Percentiles rank a stretch among this genome's conserved stretches.
Conservation (phyloP, 1,140 invertebrate genomes). For the Bradynema listronoti region DNA sequence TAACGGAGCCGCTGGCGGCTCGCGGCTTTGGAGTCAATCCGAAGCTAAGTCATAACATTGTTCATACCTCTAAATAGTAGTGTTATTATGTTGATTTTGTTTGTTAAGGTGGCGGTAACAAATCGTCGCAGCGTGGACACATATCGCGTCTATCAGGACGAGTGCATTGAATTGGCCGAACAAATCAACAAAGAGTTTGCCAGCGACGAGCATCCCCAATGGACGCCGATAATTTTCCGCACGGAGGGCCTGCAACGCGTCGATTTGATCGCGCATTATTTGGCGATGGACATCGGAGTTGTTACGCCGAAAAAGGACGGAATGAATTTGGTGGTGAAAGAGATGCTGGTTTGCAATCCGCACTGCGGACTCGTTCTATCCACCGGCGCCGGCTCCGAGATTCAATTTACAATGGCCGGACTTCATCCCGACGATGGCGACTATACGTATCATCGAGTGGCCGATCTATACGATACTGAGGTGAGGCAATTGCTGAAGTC, state of each 20-base stretch:
- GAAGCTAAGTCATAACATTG: too few species aligned
- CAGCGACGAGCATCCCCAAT: constrained; percentile 35
- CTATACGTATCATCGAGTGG: constrained; percentile 44
- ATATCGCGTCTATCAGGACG: constrained; percentile 56
- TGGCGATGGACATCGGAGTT: constrained; percentile 58
- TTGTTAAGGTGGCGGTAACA: constrained; percentile 49
- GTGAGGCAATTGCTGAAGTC: too few species aligned
- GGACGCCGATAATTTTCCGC: constrained; percentile 54
- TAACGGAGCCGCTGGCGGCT: too few species aligned
- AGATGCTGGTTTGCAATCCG: constrained; percentile 58
- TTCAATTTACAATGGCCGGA: constrained; percentile 47
- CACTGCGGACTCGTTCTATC: constrained; percentile 51
- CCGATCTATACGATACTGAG: constrained; percentile 48
- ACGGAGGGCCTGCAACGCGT: constrained; percentile 53
- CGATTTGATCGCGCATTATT: constrained; percentile 52
- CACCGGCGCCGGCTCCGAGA: constrained; percentile 54
- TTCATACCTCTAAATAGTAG: too few species aligned
- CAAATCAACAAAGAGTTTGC: constrained; percentile 45
- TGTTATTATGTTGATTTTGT: too few species aligned
- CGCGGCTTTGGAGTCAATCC: too few species aligned
- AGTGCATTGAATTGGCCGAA: constrained; percentile 50
- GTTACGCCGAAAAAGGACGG: constrained; percentile 57
- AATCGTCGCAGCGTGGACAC: constrained; percentile 55
- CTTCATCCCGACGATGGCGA: constrained; percentile 46
- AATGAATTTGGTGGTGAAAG: constrained; percentile 51